Evolutionary conservation across 2,888 invertebrate genomes (phyloP).

Genomic region (Brachypterus glaber): DNA sequence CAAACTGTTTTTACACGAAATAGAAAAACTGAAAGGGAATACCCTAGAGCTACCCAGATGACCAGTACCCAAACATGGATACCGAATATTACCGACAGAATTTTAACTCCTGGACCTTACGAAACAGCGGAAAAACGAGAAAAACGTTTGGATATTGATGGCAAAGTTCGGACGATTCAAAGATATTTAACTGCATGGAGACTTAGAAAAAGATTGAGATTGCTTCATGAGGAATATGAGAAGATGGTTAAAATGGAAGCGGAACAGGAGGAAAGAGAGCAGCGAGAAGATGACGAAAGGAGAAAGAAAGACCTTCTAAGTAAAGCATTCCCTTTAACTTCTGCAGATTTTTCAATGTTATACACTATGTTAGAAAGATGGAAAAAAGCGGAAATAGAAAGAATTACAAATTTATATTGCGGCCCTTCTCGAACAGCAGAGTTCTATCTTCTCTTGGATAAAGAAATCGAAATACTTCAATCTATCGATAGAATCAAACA

Average conservation of each 20-base stretch:
- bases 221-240: constrained; percentile 44
- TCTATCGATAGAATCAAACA: constrained; percentile 60
- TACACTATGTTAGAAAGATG: constrained; percentile 60
- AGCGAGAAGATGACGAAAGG: constrained; percentile 45
- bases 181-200: constrained; percentile 50
- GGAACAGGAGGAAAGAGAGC: constrained; percentile 41
- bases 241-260: constrained; percentile 45
- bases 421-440: constrained; percentile 63
- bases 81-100: constrained; percentile 53
- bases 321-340: constrained; percentile 60
- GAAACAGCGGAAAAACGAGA: constrained; percentile 56
- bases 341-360: constrained; percentile 65
- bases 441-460: constrained; percentile 59
- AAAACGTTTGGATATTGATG: constrained; percentile 46
- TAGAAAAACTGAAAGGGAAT: constrained; percentile 46
- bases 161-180: constrained; percentile 51
- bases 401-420: constrained; percentile 54
- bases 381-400: constrained; percentile 54
- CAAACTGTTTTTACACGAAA: constrained; percentile 51
- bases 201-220: constrained; percentile 44
- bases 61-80: constrained; percentile 47
- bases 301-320: constrained; percentile 50
- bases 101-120: constrained; percentile 52
- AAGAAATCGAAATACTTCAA: constrained; percentile 59
- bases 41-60: constrained; percentile 55